phyloP scores from a whole-genome alignment of 2,797 vertebrate species.

The Sebastes hubbsi region DNA sequence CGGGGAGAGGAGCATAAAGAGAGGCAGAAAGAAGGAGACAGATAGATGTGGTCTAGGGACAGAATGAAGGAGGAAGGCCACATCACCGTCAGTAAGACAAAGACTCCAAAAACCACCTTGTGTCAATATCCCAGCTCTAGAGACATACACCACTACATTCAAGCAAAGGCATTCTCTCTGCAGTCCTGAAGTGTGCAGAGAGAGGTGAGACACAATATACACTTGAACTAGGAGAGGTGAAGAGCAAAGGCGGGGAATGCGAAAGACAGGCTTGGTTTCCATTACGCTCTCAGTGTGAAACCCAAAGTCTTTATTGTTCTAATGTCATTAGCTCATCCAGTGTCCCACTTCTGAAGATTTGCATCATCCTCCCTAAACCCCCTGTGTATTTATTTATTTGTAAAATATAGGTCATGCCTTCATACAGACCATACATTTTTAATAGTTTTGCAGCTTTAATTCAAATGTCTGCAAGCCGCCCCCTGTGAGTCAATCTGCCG shows the following conservation, averaged over 20 bases:
- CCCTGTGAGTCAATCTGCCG: conserved; percentile 54
- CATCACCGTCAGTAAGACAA: conserved; percentile 44
- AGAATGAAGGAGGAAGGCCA: conserved; percentile 45
- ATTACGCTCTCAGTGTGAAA: conserved; percentile 66
- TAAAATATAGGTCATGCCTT: conserved; percentile 84
- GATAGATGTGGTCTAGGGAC: conserved; percentile 38
- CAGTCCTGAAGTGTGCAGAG: conserved; percentile 18
- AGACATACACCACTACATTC: conserved; percentile 40
- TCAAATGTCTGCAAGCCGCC: conserved; percentile 71
- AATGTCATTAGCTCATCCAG: conserved; percentile 65
- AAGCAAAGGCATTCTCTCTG: conserved; percentile 30
- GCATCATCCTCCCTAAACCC: conserved; percentile 66
- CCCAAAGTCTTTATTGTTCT: conserved; percentile 68
- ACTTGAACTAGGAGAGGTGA: conserved; percentile 53
- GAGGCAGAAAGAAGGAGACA: conserved; percentile 36
- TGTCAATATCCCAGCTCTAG: conserved; percentile 25
- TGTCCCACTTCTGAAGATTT: conserved; percentile 79
- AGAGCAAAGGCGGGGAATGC: conserved; percentile 25
- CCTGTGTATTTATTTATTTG: conserved; percentile 83
- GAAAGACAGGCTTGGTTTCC: conserved; percentile 56
- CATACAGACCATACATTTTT: conserved; percentile 82
- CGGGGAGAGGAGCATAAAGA: conserved; percentile 12
- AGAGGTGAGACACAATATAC: conserved; percentile 59
- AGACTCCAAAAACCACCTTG: conserved; percentile 35
- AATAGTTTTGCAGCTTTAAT: conserved; percentile 79